These are phyloP conservation scores for Pteruthius melanotis DNA, from an alignment of 2,113 vertebrate genomes.

Conservation along the genomic window DNA sequence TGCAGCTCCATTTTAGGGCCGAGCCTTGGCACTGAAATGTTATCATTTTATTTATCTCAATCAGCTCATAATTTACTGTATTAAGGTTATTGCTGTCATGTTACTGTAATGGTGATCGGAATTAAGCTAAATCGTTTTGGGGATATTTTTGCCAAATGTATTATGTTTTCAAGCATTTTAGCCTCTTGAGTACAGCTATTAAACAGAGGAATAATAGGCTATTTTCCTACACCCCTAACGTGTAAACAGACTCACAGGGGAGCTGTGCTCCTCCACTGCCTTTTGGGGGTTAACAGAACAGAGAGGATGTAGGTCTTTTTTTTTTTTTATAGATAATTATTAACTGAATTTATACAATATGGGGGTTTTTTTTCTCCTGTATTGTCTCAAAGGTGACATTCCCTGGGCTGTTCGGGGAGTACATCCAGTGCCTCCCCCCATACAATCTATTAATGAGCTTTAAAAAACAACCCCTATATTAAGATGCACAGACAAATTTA, in stretches of 20 bases:
- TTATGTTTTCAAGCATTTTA: background rate
- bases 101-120: background rate
- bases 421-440: fast-evolving
- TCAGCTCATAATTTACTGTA: background rate
- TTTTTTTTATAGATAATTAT: background rate
- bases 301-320: background rate
- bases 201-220: background rate
- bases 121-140: background rate
- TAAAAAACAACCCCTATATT: background rate
- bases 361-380: background rate
- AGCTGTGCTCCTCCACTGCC: background rate
- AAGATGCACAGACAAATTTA: background rate
- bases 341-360: background rate
- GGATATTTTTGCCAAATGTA: background rate
- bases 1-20: background rate
- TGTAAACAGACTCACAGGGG: background rate
- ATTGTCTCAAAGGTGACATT: background rate
- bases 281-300: background rate
- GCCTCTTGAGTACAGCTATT: background rate
- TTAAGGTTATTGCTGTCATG: background rate
- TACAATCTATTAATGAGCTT: background rate
- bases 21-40: background rate
- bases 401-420: background rate
- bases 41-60: background rate
- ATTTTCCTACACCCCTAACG: background rate